Base-by-base conservation (phyloP, 2,113 vertebrate species). In the Stercorarius parasiticus region DNA sequence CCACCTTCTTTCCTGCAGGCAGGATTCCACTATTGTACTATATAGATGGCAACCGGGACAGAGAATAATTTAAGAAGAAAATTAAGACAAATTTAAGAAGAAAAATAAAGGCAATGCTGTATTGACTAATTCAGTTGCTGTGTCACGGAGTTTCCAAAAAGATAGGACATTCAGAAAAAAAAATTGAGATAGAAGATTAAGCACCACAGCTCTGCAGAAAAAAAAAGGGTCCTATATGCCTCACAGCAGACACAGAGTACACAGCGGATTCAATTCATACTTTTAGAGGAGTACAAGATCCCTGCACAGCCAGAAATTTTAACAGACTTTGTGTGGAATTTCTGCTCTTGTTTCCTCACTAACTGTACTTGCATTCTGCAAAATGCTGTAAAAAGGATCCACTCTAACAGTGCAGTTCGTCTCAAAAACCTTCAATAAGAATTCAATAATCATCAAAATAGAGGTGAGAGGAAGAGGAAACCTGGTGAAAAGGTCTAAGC, bases 211-310 rank as follows among this genome's bases (percentile, higher is more conserved):
- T 82, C 32, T 23, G 15, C 11, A 79, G n/a, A 45, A 78, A 32
- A 78, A 66, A 62, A 34, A 77, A 17, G 5, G 27, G n/a, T 45
- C 19, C 27, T 62, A 9, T 14, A 62, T 0, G 0, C 21, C 34
- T 71, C 66, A 65, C 13, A 76, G 59, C 10, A 58, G 27, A 49
- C 6, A 16, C 8, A 58, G 27, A 74, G 15, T 13, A 77, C 36
- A 64, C 22, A 65, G 16, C 0, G 1, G 45, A 80, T 78, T 59
- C 18, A 47, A 42, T 34, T 50, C 13, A 53, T 20, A 38, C 29
- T 55, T 78, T 47, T 22, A 42, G 30, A 82, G 20, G 7, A 70
- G 25, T 26, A 42, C 3, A 13, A 89, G 19, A 61, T 32, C 8
- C 8, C 69, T 79, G 17, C 27, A 85, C 27, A 74, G 42, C 5